Percentiles rank a stretch among this genome's conserved stretches.
Conservation (phyloP, 2,113 vertebrate genomes). For the Pollachius pollachius region DNA sequence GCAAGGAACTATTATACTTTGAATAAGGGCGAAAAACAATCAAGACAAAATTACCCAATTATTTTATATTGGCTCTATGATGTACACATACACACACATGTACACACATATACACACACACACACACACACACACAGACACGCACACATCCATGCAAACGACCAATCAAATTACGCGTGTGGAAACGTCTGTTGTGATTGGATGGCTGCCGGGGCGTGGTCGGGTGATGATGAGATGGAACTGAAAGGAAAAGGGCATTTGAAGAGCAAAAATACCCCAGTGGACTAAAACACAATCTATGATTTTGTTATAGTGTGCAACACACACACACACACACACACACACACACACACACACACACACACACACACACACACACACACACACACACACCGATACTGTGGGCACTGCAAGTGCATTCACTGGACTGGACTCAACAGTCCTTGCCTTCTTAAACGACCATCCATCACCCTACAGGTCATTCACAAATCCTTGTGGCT, state of each 20-base stretch:
- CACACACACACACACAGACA: neutral
- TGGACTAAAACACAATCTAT: conserved; percentile 48
- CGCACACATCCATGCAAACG: conserved; percentile 7
- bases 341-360: conserved; percentile 6
- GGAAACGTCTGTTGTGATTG: conserved; percentile 20
- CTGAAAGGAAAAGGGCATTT: conserved; percentile 56
- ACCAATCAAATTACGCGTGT: conserved; percentile 42
- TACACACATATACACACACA: neutral
- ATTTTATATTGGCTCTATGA: neutral
- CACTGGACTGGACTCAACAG: too few relatives aligned
- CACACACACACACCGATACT: too few relatives aligned
- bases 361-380: too few relatives aligned
- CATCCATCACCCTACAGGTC: neutral
- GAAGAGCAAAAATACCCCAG: conserved; percentile 58
- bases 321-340: conserved; percentile 29
- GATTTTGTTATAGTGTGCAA: conserved; percentile 65
- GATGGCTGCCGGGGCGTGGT: conserved; percentile 3
- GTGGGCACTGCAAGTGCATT: too few relatives aligned
- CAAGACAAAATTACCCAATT: too few relatives aligned
- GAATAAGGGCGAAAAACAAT: too few relatives aligned
- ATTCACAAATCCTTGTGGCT: neutral
- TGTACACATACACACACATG: neutral
- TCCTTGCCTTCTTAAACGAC: too few relatives aligned
- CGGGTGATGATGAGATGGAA: conserved; percentile 9
- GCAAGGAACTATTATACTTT: too few relatives aligned